Conservation (phyloP, 1,140 invertebrate species). For the Pseudomyrmex concolor region DNA sequence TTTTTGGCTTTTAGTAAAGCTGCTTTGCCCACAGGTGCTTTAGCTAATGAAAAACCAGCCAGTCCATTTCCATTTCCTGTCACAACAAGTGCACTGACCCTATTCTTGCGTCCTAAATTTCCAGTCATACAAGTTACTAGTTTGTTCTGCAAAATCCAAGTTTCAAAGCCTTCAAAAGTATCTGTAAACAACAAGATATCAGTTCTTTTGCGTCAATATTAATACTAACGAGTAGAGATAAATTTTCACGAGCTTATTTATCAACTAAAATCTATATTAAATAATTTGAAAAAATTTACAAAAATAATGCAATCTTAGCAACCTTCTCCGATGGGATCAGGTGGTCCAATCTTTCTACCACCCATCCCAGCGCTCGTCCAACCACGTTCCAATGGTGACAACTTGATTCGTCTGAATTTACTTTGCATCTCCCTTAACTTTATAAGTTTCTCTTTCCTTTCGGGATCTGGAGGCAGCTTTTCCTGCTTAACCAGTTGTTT, state of each 20-base stretch:
- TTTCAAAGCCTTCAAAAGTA: constrained; percentile 94
- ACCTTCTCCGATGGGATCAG: constrained; percentile 93
- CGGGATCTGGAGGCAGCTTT: constrained; percentile 89
- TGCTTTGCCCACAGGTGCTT: constrained; percentile 87
- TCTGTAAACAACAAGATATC: constrained; percentile 86
- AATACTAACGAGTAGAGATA: too few species aligned
- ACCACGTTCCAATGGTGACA: constrained; percentile 93
- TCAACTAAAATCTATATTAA: not conserved
- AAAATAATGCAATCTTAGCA: constrained; percentile 7
- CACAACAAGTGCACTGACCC: constrained; percentile 89
- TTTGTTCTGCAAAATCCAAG: constrained; percentile 93
- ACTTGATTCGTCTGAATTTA: constrained; percentile 86
- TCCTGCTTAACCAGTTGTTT: constrained; percentile 90
- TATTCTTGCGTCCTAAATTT: constrained; percentile 91
- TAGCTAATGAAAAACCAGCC: constrained; percentile 92
- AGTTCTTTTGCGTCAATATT: too few species aligned
- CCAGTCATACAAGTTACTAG: constrained; percentile 94
- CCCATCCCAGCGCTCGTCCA: constrained; percentile 93
- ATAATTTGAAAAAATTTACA: constrained; percentile 15
- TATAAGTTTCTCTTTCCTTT: constrained; percentile 89
- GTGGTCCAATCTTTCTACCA: constrained; percentile 94
- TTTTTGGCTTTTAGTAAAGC: constrained; percentile 93
- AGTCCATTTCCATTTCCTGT: constrained; percentile 96
- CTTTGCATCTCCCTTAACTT: constrained; percentile 90
- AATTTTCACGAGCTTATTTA: too few species aligned